Base-by-base conservation (phyloP, 2,113 vertebrate genomes). In the Pogona vitticeps region DNA sequence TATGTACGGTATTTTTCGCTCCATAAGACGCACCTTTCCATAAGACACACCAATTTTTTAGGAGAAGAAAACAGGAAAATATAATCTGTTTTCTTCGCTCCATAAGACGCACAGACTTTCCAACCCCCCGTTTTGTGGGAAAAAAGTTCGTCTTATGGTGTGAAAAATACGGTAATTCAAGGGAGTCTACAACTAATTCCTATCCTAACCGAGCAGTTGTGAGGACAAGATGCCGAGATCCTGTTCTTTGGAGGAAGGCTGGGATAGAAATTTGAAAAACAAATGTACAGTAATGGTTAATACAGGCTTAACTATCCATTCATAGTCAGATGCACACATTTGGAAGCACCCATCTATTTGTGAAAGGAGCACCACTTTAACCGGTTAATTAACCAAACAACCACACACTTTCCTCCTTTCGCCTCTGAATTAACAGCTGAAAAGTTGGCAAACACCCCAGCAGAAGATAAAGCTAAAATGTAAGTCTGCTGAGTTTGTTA, bases 301-400 rank as follows among this genome's bases (percentile, higher is more conserved):
- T 78, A n/a, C 2, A 33, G n/a, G 14, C 23, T 86, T 61, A 63
- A 52, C 52, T 7, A 68, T n/a, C 13, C 23, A 8, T 77, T 33
- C 67, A 36, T 71, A 68, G 14, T 68, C 17, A 28, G 56, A 9
- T 76, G 38, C 78, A 61, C 12, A 71, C 23, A 3, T 33, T 75
- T n/a, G 20, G 70, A 70, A 68, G 59, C 28, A 58, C 9, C n/a
- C 12, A 17, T 67, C 70, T 31, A 38, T 6, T 17, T 72, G 56
- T 31, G 18, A 86, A 67, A 72, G 72, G 28, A 71, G 67, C 79
- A 81, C 12, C 42, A 31, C 83, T 81, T 84, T 65, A 67, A 65
- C 17, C 63, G 73, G 84, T 82, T 73, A 87, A 82, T 87, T 79
- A 83, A 83, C 84, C 46, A 68, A 73, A 38, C 58, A 86, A 84